These are phyloP conservation scores for Colius striatus DNA, from an alignment of 2,113 vertebrate genomes.

Conservation along the genomic window DNA sequence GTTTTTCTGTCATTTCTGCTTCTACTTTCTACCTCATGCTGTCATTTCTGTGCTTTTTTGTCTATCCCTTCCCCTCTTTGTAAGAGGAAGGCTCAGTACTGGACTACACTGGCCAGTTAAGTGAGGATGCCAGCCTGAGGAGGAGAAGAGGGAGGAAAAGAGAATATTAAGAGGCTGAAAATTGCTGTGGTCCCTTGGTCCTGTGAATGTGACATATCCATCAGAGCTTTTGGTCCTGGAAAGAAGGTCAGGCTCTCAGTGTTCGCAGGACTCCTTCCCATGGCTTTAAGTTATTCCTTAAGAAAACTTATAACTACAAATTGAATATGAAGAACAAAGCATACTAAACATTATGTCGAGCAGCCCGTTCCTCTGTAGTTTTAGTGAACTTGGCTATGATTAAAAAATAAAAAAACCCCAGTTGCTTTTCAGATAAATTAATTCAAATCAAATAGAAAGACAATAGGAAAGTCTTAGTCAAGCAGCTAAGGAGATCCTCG, in stretches of 20 bases:
- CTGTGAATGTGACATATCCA: neutral
- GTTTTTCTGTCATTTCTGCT: neutral
- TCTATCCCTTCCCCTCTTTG: neutral
- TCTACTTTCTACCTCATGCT: neutral
- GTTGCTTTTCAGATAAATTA: neutral
- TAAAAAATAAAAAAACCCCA: neutral
- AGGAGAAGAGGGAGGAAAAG: neutral
- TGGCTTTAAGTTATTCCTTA: neutral
- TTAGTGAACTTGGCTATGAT: neutral
- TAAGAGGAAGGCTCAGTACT: neutral
- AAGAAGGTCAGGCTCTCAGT: neutral
- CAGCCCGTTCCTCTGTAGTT: neutral
- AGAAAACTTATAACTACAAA: neutral
- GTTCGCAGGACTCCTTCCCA: neutral
- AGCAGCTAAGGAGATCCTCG: neutral
- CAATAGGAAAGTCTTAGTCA: neutral
- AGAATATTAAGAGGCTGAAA: neutral
- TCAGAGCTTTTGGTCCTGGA: neutral
- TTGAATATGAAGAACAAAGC: neutral
- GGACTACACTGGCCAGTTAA: neutral
- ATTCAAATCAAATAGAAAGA: neutral
- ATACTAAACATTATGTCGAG: neutral
- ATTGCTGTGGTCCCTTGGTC: rapidly evolving
- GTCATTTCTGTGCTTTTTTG: neutral
- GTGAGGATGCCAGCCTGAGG: neutral